A percentile compares a stretch with the other conserved stretches of the same genome.
These are phyloP conservation scores for Machaerirhynchus nigripectus DNA, from an alignment of 2,113 vertebrate genomes.

Conservation along the genomic window DNA sequence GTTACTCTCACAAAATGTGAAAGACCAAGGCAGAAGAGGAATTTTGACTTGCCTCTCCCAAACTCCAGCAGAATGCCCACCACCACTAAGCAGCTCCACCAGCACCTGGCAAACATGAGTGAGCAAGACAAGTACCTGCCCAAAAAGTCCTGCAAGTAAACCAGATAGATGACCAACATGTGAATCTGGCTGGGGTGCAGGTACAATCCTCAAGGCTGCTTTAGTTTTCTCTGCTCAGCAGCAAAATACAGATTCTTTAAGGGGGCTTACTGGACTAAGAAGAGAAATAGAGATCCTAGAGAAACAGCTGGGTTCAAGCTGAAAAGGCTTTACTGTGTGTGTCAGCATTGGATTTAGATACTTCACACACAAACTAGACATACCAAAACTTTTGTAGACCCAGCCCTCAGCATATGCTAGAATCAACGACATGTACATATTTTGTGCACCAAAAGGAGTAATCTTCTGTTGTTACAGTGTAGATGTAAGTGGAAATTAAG, in stretches of 20 bases:
- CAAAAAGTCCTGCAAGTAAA: neutral
- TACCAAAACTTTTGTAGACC: fast-evolving
- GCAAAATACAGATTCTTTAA: neutral
- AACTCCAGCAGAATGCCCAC: neutral
- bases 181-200: neutral
- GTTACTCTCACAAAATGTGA: neutral
- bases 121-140: neutral
- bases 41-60: neutral
- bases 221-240: neutral
- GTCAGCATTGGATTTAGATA: neutral
- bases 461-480: neutral
- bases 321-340: neutral
- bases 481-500: neutral
- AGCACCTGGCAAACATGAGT: neutral
- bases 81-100: neutral
- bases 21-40: neutral
- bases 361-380: neutral
- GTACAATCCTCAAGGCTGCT: neutral
- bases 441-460: neutral
- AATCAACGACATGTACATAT: fast-evolving
- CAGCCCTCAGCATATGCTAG: neutral
- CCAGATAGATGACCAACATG: neutral
- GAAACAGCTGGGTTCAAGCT: neutral
- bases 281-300: neutral
- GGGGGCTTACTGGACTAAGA: neutral